phyloP scores from a whole-genome alignment of 1,140 invertebrate species.

The Solenopsis invicta region DNA sequence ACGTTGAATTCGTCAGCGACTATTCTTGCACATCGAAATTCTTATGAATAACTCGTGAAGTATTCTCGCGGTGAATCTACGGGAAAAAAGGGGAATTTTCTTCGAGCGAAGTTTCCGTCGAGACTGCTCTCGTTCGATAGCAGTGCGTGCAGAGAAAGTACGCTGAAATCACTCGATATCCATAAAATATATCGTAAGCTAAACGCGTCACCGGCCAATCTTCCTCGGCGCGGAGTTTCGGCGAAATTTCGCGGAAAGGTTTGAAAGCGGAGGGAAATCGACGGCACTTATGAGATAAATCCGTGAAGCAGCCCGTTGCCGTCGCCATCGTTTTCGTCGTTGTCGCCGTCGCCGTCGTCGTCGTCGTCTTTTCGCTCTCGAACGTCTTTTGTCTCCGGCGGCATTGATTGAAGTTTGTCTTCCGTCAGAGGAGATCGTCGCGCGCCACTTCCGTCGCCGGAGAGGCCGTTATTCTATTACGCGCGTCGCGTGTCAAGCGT shows the following conservation, averaged over 20 bases:
- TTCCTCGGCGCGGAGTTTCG: slow-evolving; percentile 33
- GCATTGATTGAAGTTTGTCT: slow-evolving; percentile 77
- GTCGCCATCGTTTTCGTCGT: slow-evolving; percentile 6
- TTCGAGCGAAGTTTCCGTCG: slow-evolving; percentile 19
- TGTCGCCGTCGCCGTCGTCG: slow-evolving; percentile 16
- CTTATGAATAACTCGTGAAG: slow-evolving; percentile 13
- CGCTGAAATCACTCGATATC: slow-evolving; percentile 57
- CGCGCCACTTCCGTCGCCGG: slow-evolving; percentile 65
- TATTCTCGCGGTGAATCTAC: slow-evolving; percentile 8
- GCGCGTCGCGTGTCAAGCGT: slow-evolving; percentile 73
- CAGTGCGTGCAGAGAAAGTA: slow-evolving; percentile 34
- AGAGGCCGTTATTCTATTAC: slow-evolving; percentile 75
- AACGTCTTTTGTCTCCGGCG: slow-evolving; percentile 69
- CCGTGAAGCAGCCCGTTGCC: slow-evolving; percentile 38
- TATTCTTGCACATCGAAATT: slow-evolving; percentile 21
- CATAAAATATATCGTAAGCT: slow-evolving; percentile 63
- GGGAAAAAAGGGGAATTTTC: slow-evolving; percentile 9
- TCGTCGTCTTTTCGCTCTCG: slow-evolving; percentile 40
- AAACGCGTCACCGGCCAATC: slow-evolving; percentile 60
- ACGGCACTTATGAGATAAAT: slow-evolving; percentile 63
- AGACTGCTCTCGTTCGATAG: slow-evolving; percentile 12
- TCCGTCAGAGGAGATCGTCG: slow-evolving; percentile 72
- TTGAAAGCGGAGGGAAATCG: slow-evolving; percentile 60
- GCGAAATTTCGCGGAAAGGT: slow-evolving; percentile 54
- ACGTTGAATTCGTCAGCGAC: slow-evolving; percentile 21